Base-by-base conservation (phyloP, 2,888 invertebrate species). In the Autographa pulchrina region DNA sequence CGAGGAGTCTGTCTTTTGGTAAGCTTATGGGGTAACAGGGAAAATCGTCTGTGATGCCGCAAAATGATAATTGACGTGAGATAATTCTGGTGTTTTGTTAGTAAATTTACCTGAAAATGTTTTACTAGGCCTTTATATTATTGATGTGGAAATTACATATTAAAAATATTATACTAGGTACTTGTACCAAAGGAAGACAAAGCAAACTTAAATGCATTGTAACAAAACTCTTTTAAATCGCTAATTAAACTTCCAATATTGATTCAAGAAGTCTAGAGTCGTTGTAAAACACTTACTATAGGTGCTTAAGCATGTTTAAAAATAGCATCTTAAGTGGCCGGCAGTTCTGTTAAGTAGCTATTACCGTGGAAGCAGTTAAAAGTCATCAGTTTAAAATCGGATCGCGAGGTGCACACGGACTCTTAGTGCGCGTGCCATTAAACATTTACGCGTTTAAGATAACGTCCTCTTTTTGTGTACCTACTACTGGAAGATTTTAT, bases 301-400 rank as follows among this genome's bases (percentile, higher is more conserved):
- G 56, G 69, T 76, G 78, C 74, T 84, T 70, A 68, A 69, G 59
- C 65, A 68, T 70, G 69, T 74, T 60, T 84, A 81, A 86, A 86
- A 82, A 89, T 89, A 87, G 84, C 85, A 82, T 88, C 76, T 91
- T 89, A 92, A 93, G 91, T 90, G 89, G 88, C 82, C 82, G 83
- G 82, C 86, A 89, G 89, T 91, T 90, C 90, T 89, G 86, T 90
- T 89, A 92, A 93, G 91, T 88, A 91, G 91, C 93, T 94, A 94
- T 94, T 93, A 94, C 90, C 90, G 91, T 90, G 89, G 88, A 91
- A 88, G 85, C 86, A 89, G 85, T 90, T 91, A 91, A 91, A 92
- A 94, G 92, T 93, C 92, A 93, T 94, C 93, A 92, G 92, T 94
- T 95, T 93, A 92, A 94, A 94, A 94, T 93, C 91, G 88, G 91